Conservation (phyloP, 1,140 invertebrate genomes). For the Tenebrio molitor region DNA sequence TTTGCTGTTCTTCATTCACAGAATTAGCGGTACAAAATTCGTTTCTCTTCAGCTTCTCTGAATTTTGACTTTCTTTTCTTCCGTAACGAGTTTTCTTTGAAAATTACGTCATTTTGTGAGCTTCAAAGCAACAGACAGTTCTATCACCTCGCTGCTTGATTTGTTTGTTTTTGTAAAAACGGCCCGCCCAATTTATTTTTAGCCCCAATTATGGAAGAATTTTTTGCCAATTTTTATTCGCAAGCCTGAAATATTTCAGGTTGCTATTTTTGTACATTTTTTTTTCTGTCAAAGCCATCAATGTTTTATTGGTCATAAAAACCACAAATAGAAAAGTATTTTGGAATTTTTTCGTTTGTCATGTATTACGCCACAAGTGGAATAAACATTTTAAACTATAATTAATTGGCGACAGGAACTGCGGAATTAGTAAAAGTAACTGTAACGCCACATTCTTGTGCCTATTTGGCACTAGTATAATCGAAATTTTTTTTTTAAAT, state of each 20-base stretch:
- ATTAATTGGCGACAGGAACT: neutral
- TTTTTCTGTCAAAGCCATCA: neutral
- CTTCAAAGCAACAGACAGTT: too few relatives aligned
- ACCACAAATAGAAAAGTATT: neutral
- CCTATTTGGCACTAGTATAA: too few relatives aligned
- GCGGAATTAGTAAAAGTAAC: neutral
- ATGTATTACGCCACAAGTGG: neutral
- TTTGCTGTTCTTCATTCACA: too few relatives aligned
- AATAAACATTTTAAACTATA: neutral
- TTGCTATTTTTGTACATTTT: neutral
- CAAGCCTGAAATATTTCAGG: slow-evolving; percentile 11
- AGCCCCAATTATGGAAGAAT: slow-evolving; percentile 4
- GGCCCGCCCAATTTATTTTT: neutral
- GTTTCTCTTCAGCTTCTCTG: too few relatives aligned
- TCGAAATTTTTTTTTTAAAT: neutral
- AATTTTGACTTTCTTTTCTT: too few relatives aligned
- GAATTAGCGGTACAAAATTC: too few relatives aligned
- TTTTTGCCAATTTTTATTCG: slow-evolving; percentile 11
- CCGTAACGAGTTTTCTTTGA: too few relatives aligned
- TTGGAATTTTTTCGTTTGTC: slow-evolving; percentile 1
- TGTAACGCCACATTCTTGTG: neutral
- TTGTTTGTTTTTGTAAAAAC: slow-evolving; percentile 32
- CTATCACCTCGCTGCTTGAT: neutral
- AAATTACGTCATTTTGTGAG: too few relatives aligned
- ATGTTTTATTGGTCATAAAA: slow-evolving; percentile 18